Base-by-base conservation (phyloP, 2,888 invertebrate genomes). In the Andrena praecox region DNA sequence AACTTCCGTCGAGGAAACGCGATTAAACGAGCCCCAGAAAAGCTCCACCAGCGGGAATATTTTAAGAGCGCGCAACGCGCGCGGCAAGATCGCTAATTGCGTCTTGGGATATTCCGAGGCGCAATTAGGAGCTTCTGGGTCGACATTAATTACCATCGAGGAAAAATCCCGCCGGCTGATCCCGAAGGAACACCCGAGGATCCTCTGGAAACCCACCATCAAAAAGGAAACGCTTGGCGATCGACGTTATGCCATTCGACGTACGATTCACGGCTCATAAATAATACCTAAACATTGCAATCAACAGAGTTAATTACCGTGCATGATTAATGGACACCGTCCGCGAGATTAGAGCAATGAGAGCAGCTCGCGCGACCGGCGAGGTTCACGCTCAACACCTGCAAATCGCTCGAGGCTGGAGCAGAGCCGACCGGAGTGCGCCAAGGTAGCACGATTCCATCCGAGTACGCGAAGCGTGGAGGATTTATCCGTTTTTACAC, bases 401-500 rank as follows among this genome's bases (percentile, higher is more conserved):
- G 33, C 67, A 77, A 62, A 60, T 50, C 33, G 71, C 31, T 29
- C 33, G 33, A 29, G 42, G 42, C 42, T 42, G 42, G 42, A 42
- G 42, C 42, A 20, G 33, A 35, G 29, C 6, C 60, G 31, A 12
- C 31, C 31, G 33, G 8, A 7, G n/a, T 5, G 31, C 16, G 27
- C 2, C 31, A 31, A 31, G 31, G n/a, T 10, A 31, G 42, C 48
- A 35, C 20, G 59, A 67, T 71, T 80, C 62, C 56, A 80, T 77
- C 70, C 24, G n/a, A 3, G 20, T 4, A 29, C 70, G 27, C 54
- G 60, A 35, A 62, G 48, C 75, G 82, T 75, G 69, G 66, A 75
- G 48, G 75, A 82, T 82, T 82, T 54, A 75, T 81, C 82, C 66
- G 54, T 82, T 74, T 82, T 82, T 82, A 62, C 82, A 67, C 82